A percentile compares a stretch with the other conserved stretches of the same genome.
Conservation (phyloP, 2,113 vertebrate species). For the Lates calcarifer region DNA sequence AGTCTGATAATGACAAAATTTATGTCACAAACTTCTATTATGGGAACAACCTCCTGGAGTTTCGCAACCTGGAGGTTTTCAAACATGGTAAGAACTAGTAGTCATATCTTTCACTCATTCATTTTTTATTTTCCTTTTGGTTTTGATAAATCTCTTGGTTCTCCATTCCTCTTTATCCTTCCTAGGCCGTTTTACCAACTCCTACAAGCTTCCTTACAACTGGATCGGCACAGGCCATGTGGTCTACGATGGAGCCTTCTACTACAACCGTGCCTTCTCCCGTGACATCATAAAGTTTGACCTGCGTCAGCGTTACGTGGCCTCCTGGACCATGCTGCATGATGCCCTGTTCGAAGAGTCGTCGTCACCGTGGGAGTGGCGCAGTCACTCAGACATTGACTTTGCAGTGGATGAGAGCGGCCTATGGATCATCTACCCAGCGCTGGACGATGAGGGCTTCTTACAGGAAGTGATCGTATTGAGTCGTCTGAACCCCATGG, state of each 20-base stretch:
- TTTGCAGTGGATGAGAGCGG: slow-evolving; percentile 95
- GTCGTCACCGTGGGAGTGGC: slow-evolving; percentile 91
- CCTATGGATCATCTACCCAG: slow-evolving; percentile 96
- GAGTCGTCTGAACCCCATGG: slow-evolving; percentile 90
- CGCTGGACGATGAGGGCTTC: slow-evolving; percentile 93
- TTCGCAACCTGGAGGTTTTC: slow-evolving; percentile 94
- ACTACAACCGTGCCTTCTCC: slow-evolving; percentile 96
- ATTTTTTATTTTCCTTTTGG: not conserved
- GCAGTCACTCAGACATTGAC: slow-evolving; percentile 91
- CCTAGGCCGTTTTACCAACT: slow-evolving; percentile 94
- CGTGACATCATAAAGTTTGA: slow-evolving; percentile 97
- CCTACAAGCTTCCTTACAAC: slow-evolving; percentile 97
- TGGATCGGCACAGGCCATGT: slow-evolving; percentile 97
- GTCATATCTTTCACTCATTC: not conserved
- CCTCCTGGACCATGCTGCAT: slow-evolving; percentile 95
- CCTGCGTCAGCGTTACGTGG: slow-evolving; percentile 90
- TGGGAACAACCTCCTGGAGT: slow-evolving; percentile 95
- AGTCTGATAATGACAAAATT: slow-evolving; percentile 90
- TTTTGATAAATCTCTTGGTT: not conserved
- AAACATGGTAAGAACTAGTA: slow-evolving; percentile 88
- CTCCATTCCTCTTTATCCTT: not conserved
- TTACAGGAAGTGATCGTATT: slow-evolving; percentile 94
- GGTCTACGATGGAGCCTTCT: slow-evolving; percentile 93
- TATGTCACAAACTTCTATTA: slow-evolving; percentile 97
- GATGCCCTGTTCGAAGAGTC: slow-evolving; percentile 91